phyloP scores from a whole-genome alignment of 2,113 vertebrate species.

The Hippolais icterina region DNA sequence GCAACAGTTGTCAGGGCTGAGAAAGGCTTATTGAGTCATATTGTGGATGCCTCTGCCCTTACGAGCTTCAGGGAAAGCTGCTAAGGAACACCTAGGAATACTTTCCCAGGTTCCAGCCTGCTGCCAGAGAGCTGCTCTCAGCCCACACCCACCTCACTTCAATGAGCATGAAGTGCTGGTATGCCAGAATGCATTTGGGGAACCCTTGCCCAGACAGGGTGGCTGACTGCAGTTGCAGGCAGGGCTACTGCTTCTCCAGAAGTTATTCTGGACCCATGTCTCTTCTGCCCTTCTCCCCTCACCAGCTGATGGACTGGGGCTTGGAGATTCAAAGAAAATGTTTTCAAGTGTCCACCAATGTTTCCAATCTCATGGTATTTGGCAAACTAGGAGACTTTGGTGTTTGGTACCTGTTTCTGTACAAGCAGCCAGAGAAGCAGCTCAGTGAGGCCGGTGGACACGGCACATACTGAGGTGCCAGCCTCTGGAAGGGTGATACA shows the following conservation, averaged over 20 bases:
- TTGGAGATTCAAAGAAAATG: rapidly evolving
- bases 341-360: background rate
- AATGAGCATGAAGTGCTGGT: background rate
- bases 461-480: background rate
- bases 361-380: background rate
- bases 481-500: background rate
- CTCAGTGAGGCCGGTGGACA: background rate
- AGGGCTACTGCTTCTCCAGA: background rate
- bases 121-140: background rate
- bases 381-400: background rate
- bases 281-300: background rate
- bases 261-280: background rate
- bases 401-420: background rate
- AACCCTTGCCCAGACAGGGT: background rate
- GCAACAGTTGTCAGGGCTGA: background rate
- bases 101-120: background rate
- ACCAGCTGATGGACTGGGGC: rapidly evolving
- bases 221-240: background rate
- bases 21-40: background rate
- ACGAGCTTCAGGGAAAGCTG: background rate
- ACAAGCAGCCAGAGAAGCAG: background rate
- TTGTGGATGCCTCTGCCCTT: background rate
- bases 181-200: background rate
- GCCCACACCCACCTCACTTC: background rate
- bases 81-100: background rate